These are phyloP conservation scores for Chloroceryle inda DNA, from an alignment of 2,797 vertebrate species.

Conservation along the genomic window DNA sequence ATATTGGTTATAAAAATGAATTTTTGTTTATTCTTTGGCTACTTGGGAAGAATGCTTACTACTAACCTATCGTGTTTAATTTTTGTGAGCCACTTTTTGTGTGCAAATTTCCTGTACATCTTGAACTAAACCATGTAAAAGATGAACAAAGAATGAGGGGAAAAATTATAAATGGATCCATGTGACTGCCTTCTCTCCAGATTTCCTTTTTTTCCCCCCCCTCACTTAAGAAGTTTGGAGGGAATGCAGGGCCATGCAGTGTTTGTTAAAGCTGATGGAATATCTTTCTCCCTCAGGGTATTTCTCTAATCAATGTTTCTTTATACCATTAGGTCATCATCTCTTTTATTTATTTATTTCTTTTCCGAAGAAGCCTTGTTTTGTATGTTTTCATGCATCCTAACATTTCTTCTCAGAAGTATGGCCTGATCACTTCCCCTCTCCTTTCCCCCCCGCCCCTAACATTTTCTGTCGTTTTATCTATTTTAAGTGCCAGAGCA, in stretches of 20 bases:
- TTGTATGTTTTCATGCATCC: slow-evolving; percentile 41
- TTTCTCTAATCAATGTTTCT: slow-evolving; percentile 68
- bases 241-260: not conserved
- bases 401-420: slow-evolving; percentile 37
- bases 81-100: not conserved
- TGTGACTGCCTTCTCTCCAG: slow-evolving; percentile 38
- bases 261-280: slow-evolving; percentile 26
- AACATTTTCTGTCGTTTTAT: slow-evolving; percentile 36
- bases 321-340: slow-evolving; percentile 64
- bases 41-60: not conserved
- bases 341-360: not conserved
- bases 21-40: not conserved
- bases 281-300: slow-evolving; percentile 27
- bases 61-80: not conserved
- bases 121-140: slow-evolving; percentile 23
- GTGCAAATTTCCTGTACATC: slow-evolving; percentile 6
- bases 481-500: slow-evolving; percentile 40
- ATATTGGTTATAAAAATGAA: not conserved
- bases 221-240: not conserved
- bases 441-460: not conserved
- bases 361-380: slow-evolving; percentile 62
- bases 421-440: slow-evolving; percentile 52
- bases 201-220: not conserved
- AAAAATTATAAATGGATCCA: slow-evolving; percentile 53
- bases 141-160: slow-evolving; percentile 1